Base-by-base conservation (phyloP, 2,888 invertebrate genomes). In the Chironomus tentans region DNA sequence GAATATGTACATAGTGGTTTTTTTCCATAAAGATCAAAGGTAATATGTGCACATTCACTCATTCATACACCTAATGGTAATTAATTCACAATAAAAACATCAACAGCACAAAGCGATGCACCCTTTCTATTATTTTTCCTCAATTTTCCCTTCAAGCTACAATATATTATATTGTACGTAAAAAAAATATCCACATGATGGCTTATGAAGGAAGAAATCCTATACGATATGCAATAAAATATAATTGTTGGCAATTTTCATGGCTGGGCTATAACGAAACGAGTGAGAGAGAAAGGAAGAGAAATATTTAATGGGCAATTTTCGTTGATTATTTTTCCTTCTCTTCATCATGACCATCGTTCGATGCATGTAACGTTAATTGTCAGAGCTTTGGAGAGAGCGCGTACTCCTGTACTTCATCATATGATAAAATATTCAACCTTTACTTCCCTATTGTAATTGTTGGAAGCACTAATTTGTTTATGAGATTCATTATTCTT, bases 61-160 rank as follows among this genome's bases (percentile, higher is more conserved):
- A 56, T 72, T 21, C 5, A 65, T 28, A 28, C 38, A 72, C 50
- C 61, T 56, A 72, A 72, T 62, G 65, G 74, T 74, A 74, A 74
- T 74, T 74, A 74, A 68, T 74, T 74, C 74, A 46, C 65, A 74
- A 74, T 74, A 74, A 74, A 74, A 74, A 74, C 68, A 74, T 74
- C 74, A 74, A 61, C 71, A 56, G 28, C 62, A 61, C 72, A 70
- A 70, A 72, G 24, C 24, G 72, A 61, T 21, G 61, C 50, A 61
- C 18, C 56, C 56, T 15, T n/a, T 18, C 18, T 15, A 56, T 15
- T 56, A 56, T 15, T 15, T 24, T 22, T 18, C 65, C 24, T 21
- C 24, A 5, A 21, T 65, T 21, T 65, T 24, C 24, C 65, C 56
- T 56, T 56, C 15, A 18, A 56, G 65, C 24, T 65, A 21, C 56